Evolutionary conservation across 2,797 vertebrate species (phyloP).

Genomic region (Discoglossus pictus): DNA sequence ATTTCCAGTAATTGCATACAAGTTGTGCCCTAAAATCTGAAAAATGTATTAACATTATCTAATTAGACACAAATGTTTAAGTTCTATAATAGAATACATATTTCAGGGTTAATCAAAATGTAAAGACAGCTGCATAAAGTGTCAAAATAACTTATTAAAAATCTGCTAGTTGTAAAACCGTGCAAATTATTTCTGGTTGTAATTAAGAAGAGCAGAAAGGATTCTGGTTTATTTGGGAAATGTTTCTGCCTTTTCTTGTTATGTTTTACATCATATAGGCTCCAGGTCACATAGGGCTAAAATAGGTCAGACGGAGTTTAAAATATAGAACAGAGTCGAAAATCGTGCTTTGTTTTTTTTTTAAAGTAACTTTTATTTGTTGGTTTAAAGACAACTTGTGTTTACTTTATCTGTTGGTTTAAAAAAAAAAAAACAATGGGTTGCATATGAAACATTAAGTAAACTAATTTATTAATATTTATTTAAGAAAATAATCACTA

Average conservation of each 20-base stretch:
- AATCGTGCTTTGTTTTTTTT: no score
- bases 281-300: slow-evolving; percentile 13
- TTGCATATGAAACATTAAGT: no score
- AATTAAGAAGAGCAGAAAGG: slow-evolving; percentile 13
- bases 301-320: slow-evolving; percentile 20
- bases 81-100: slow-evolving; percentile 17
- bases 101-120: slow-evolving; percentile 11
- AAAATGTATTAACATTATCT: slow-evolving; percentile 12
- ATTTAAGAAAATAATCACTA: no score
- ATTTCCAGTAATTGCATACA: neutral
- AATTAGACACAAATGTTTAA: slow-evolving; percentile 6
- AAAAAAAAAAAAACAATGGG: no score
- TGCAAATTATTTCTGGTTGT: slow-evolving; percentile 3
- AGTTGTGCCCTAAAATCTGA: neutral
- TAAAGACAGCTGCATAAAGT: slow-evolving; percentile 6
- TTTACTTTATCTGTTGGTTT: no score
- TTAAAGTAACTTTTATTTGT: no score
- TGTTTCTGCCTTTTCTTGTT: no score
- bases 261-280: slow-evolving; percentile 2
- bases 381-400: no score
- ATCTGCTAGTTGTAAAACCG: slow-evolving; percentile 10
- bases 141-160: slow-evolving; percentile 28
- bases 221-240: slow-evolving; percentile 1
- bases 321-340: no score
- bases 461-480: no score